phyloP scores from a whole-genome alignment of 2,888 invertebrate genomes.

The Taphrorychus bicolor region DNA sequence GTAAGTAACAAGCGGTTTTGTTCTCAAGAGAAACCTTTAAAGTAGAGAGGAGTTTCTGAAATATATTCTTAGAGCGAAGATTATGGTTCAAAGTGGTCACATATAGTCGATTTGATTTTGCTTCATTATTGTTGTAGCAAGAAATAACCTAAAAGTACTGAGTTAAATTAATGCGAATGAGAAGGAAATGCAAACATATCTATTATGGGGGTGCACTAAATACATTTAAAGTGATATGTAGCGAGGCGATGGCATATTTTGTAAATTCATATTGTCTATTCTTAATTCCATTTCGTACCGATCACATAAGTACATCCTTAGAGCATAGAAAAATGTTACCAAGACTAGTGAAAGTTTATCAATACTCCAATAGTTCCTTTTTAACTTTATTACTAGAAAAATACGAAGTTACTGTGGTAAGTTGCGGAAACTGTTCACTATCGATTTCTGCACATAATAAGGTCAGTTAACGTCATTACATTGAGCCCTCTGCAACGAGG shows the following conservation, averaged over 20 bases:
- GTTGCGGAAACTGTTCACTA: not conserved
- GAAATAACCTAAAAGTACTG: slow-evolving; percentile 2
- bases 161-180: slow-evolving; percentile 16
- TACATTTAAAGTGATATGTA: slow-evolving; percentile 21
- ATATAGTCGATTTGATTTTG: not conserved
- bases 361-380: too few species aligned
- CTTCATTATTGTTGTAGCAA: not conserved
- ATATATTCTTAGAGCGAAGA: too few species aligned
- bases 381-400: not conserved
- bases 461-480: not conserved
- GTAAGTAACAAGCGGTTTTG: too few species aligned
- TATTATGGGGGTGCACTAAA: slow-evolving; percentile 49
- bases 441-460: not conserved
- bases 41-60: too few species aligned
- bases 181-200: slow-evolving; percentile 47
- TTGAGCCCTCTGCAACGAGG: not conserved
- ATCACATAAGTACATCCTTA: too few species aligned
- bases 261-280: not conserved
- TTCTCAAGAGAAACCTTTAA: too few species aligned
- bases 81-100: not conserved
- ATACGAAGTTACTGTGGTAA: not conserved
- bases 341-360: too few species aligned
- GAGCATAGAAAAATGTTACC: too few species aligned
- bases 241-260: slow-evolving; percentile 6
- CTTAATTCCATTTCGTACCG: not conserved